Evolutionary conservation across 2,113 vertebrate species (phyloP).

Genomic region (Gymnobelideus leadbeateri): DNA sequence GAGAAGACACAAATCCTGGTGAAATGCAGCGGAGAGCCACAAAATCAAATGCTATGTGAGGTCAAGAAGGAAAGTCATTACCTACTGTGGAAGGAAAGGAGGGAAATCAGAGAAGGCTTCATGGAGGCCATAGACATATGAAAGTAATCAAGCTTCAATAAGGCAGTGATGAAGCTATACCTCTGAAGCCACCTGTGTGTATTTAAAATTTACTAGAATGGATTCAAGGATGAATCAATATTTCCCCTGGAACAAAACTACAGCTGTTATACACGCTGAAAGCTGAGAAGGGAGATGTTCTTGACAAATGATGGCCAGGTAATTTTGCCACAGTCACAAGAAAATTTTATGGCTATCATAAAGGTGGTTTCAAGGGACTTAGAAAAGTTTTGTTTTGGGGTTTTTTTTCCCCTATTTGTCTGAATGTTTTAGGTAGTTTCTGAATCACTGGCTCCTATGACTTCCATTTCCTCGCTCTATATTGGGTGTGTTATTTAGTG

Average conservation of each 20-base stretch:
- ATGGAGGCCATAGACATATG: background rate
- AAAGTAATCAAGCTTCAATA: conserved; percentile 3
- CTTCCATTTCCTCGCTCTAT: background rate
- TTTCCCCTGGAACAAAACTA: background rate
- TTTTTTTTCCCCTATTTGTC: background rate
- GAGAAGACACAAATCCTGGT: background rate
- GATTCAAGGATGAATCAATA: background rate
- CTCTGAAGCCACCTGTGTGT: conserved; percentile 1
- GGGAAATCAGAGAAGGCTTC: background rate
- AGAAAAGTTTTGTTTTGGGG: background rate
- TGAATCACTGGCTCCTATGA: background rate
- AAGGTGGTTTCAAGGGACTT: conserved; percentile 3
- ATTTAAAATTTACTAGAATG: conserved; percentile 4
- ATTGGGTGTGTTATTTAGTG: background rate
- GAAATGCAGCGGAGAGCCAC: background rate
- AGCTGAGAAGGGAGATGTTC: background rate
- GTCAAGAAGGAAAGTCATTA: background rate
- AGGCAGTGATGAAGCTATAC: background rate
- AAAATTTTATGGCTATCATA: background rate
- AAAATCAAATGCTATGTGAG: background rate
- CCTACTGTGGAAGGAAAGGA: background rate
- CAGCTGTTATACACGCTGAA: background rate
- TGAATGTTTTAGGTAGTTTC: background rate
- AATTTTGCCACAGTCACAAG: background rate
- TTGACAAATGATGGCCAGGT: background rate